Percentiles rank a stretch among this genome's conserved stretches.
These are phyloP conservation scores for Oncorhynchus keta DNA, from an alignment of 2,113 vertebrate genomes.

Conservation along the genomic window DNA sequence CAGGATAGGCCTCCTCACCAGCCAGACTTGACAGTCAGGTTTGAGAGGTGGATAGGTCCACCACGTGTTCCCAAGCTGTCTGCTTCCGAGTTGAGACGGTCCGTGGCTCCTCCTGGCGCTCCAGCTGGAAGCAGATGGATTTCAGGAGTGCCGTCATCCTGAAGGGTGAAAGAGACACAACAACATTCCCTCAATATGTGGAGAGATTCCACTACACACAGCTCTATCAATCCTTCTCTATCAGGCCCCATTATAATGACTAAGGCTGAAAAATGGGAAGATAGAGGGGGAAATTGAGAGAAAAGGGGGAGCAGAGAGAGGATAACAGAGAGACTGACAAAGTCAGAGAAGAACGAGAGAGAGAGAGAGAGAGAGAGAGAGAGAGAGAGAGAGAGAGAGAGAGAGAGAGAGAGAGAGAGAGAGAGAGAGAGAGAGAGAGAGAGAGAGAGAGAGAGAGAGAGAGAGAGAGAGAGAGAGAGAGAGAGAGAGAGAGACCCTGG, in stretches of 20 bases:
- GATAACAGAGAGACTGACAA: neutral
- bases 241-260: neutral
- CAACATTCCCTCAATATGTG: neutral
- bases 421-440: no score
- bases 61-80: constrained; percentile 66
- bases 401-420: no score
- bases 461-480: neutral
- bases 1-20: constrained; percentile 66
- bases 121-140: constrained; percentile 63
- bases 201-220: neutral
- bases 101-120: constrained; percentile 37
- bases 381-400: neutral
- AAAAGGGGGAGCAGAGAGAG: neutral
- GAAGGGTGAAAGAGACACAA: constrained; percentile 2
- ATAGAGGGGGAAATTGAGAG: neutral
- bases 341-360: neutral
- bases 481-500: no score
- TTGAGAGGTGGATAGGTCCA: constrained; percentile 60
- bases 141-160: constrained; percentile 79
- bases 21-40: constrained; percentile 76
- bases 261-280: neutral
- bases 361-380: neutral
- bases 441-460: neutral
- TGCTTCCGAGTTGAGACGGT: constrained; percentile 64
- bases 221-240: neutral